Percentiles rank a stretch among this genome's conserved stretches.
phyloP scores from a whole-genome alignment of 2,888 invertebrate species.

The Tineola bisselliella region DNA sequence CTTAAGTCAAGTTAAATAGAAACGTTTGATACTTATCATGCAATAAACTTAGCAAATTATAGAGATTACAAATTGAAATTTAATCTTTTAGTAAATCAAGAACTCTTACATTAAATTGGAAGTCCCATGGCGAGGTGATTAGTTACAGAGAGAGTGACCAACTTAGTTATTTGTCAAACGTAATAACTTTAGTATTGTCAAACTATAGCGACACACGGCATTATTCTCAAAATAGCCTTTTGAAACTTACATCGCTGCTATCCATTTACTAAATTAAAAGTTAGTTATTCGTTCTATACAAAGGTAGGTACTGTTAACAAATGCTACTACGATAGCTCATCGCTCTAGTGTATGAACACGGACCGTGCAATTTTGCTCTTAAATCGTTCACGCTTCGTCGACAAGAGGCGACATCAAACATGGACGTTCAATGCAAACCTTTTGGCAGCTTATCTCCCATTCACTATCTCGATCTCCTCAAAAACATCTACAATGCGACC shows the following conservation, averaged over 20 bases:
- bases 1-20: slow-evolving; percentile 64
- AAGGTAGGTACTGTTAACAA: slow-evolving; percentile 53
- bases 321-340: slow-evolving; percentile 36
- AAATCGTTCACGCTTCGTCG: slow-evolving; percentile 58
- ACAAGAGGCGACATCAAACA: slow-evolving; percentile 66
- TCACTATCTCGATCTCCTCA: slow-evolving; percentile 56
- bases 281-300: slow-evolving; percentile 22
- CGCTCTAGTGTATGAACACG: slow-evolving; percentile 26
- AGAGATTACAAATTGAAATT: slow-evolving; percentile 36
- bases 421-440: slow-evolving; percentile 56
- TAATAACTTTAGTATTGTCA: not conserved
- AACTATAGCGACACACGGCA: not conserved
- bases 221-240: not conserved
- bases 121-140: not conserved
- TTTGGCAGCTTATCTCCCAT: slow-evolving; percentile 65
- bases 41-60: slow-evolving; percentile 64
- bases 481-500: slow-evolving; percentile 49
- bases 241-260: slow-evolving; percentile 22
- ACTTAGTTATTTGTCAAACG: not conserved
- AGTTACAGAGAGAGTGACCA: not conserved
- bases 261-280: slow-evolving; percentile 65
- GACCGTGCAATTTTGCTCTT: slow-evolving; percentile 61
- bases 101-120: not conserved
- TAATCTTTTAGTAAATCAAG: not conserved
- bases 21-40: slow-evolving; percentile 67